Evolutionary conservation across 2,888 invertebrate genomes (phyloP).

Genomic region (Sylvicola cinctus): DNA sequence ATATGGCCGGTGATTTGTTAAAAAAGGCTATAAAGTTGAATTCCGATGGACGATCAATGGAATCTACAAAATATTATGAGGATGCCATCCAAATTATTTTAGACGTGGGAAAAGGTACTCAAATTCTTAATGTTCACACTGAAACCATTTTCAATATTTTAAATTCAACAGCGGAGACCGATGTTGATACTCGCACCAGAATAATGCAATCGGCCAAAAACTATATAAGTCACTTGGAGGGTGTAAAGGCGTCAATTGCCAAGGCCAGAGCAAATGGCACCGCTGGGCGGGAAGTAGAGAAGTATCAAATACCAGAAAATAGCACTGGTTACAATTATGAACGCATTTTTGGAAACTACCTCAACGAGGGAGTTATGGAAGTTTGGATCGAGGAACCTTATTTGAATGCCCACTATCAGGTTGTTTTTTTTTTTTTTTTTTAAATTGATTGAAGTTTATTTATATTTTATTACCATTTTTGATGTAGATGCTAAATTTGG

Average conservation of each 20-base stretch:
- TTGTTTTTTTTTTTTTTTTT: neutral
- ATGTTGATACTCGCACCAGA: neutral
- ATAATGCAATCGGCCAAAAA: neutral
- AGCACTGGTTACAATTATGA: neutral
- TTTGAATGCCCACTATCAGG: neutral
- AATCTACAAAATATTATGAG: too few relatives aligned
- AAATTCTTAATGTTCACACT: too few relatives aligned
- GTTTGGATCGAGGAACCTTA: neutral
- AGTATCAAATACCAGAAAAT: neutral
- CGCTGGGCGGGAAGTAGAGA: too few relatives aligned
- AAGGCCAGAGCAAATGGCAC: neutral
- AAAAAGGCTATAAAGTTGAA: too few relatives aligned
- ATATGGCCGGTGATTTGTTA: too few relatives aligned
- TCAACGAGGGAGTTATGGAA: neutral
- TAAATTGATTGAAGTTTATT: neutral
- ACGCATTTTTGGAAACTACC: neutral
- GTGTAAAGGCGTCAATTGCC: neutral
- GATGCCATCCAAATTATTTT: too few relatives aligned
- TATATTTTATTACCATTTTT: neutral
- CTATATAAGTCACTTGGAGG: neutral
- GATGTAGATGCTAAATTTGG: neutral
- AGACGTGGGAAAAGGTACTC: too few relatives aligned
- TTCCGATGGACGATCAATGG: too few relatives aligned
- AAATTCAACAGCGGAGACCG: too few relatives aligned
- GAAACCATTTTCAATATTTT: too few relatives aligned